Conservation (phyloP, 2,113 vertebrate genomes). For the Aythya baeri region DNA sequence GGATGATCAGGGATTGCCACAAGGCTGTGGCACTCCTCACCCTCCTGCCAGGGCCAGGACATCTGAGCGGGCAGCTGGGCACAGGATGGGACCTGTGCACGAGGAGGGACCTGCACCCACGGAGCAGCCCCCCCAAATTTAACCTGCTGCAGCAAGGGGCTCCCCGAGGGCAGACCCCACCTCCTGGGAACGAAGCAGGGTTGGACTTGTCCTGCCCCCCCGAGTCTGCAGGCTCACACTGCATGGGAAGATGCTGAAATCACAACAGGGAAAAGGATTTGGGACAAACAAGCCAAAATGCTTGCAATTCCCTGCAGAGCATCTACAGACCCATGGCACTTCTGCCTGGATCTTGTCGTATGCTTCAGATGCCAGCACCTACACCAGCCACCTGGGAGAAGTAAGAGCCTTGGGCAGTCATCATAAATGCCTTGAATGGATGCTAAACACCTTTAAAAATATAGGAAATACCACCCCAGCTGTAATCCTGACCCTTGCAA, state of each 20-base stretch:
- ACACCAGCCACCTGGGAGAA: neutral
- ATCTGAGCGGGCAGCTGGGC: neutral
- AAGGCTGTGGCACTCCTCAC: neutral
- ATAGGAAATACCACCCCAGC: neutral
- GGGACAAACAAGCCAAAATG: neutral
- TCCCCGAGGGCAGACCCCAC: neutral
- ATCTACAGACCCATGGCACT: fast-evolving
- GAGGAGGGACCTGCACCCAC: neutral
- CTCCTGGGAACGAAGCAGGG: neutral
- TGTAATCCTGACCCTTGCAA: neutral
- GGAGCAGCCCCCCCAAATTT: fast-evolving
- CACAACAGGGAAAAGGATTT: neutral
- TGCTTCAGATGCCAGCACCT: neutral
- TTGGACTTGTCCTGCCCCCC: neutral
- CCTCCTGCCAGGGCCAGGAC: neutral
- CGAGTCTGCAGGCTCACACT: neutral
- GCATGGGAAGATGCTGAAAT: neutral
- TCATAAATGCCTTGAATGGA: neutral
- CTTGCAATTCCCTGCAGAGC: neutral
- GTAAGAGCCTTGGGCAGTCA: neutral
- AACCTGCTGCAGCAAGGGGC: neutral
- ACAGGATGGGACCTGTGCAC: fast-evolving
- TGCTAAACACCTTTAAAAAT: neutral
- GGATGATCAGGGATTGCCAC: neutral
- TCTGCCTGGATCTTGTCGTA: neutral